Conservation (phyloP, 1,140 invertebrate species). For the Drosophila sp. region DNA sequence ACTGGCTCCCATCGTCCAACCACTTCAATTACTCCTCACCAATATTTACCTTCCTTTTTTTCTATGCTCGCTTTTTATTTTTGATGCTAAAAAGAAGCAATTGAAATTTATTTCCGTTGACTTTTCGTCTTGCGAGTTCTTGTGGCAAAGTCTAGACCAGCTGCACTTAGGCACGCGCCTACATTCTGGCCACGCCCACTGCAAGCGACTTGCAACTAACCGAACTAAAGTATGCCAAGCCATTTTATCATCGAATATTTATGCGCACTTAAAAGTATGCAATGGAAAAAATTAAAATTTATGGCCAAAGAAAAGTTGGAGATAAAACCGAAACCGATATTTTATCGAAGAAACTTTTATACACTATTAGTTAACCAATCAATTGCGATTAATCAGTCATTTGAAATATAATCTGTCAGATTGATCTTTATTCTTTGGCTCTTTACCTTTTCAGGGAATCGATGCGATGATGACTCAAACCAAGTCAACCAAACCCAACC, state of each 20-base stretch:
- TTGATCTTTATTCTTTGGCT: slow-evolving; percentile 5
- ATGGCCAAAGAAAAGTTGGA: slow-evolving; percentile 18
- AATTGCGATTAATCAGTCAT: slow-evolving; percentile 39
- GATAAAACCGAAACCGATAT: slow-evolving; percentile 20
- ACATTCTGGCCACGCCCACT: slow-evolving; percentile 19
- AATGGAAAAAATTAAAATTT: slow-evolving; percentile 46
- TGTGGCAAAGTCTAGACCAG: slow-evolving; percentile 50
- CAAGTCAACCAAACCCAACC: too few relatives aligned
- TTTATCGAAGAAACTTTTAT: slow-evolving; percentile 19
- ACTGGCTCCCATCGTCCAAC: slow-evolving; percentile 9
- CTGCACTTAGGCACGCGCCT: slow-evolving; percentile 62
- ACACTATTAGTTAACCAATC: background rate
- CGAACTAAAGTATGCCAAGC: slow-evolving; percentile 18
- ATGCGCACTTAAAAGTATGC: slow-evolving; percentile 63
- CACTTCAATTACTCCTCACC: slow-evolving; percentile 63
- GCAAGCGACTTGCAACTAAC: background rate
- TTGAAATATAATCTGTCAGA: slow-evolving; percentile 30
- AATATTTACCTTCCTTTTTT: slow-evolving; percentile 50
- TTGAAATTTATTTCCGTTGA: slow-evolving; percentile 62
- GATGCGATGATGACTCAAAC: background rate
- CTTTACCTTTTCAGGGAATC: background rate
- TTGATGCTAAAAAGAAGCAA: slow-evolving; percentile 4
- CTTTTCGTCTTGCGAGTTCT: slow-evolving; percentile 36
- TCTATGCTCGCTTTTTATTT: background rate
- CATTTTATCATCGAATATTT: slow-evolving; percentile 48